Base-by-base conservation (phyloP, 2,888 invertebrate species). In the Habroteleia sp. region DNA sequence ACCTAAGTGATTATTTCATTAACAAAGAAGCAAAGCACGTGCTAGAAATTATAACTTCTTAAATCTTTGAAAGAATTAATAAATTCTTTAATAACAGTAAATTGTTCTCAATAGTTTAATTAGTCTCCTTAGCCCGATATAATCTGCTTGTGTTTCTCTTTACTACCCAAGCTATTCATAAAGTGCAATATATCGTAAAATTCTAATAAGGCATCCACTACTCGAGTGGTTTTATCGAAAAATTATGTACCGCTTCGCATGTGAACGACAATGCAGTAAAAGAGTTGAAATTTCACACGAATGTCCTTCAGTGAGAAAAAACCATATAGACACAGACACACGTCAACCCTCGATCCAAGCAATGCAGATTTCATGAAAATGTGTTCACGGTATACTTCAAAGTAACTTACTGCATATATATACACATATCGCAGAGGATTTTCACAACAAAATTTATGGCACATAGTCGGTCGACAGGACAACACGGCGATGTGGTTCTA, bases 361-460 rank as follows among this genome's bases (percentile, higher is more conserved):
- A 20, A 65, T 52, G 52, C 52, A 65, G 41, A 63, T 50, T 37
- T 39, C 50, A 41, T 50, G 17, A 17, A 25, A 41, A 8, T 50
- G 39, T 33, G 31, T 50, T 41, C 41, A 20, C 46, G 31, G 23
- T 41, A 50, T 27, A 20, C 20, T 62, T 39, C 56, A 41, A 42
- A 56, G 42, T 56, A 56, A 41, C 42, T 56, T 42, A 42, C 56
- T 27, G 54, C 35, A 50, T 20, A 33, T 48, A 33, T 31, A 20
- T 33, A 8, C 16, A 35, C 52, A 48, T 56, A 56, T 66, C 66
- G 48, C 66, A 23, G 10, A 41, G 66, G 56, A 56, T 68, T 56
- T 68, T 56, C 65, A 20, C 35, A 20, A 29, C 25, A 14, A 46
- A 66, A 66, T 66, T 66, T 66, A 66, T 66, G 54, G 44, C 13